Base-by-base conservation (phyloP, 2,797 vertebrate genomes). In the Coreius guichenoti region DNA sequence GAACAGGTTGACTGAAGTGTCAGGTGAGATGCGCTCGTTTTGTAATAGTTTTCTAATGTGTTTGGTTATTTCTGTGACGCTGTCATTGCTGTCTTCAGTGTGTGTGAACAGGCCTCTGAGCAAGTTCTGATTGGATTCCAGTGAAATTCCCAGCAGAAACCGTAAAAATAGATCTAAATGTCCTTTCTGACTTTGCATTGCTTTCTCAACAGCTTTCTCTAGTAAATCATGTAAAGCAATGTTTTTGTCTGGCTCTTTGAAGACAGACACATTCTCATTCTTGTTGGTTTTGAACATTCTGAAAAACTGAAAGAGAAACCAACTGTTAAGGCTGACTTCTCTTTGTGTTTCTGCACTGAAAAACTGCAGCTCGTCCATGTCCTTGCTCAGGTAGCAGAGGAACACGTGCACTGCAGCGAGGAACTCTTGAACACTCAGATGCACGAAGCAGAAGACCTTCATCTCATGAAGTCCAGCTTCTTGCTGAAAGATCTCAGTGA, bases 391-490 rank as follows among this genome's bases (percentile, higher is more conserved):
- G 56, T n/a, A 58, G 23, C 56, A 58, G 56, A n/a, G 9, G 3
- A 58, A 58, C 56, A 58, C 56, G 1, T 58, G 1, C 56, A 58
- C 56, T 12, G 56, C 56, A 58, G 56, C 56, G 9, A 58, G 0
- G 56, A 58, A 58, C 56, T 58, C 56, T 58, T 58, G 56, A n/a
- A 58, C 56, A n/a, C 9, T 58, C 9, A 58, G 23, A 58, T 58
- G 56, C 56, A 58, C 56, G 1, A 58, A 58, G 56, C 9, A 58
- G 56, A 58, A 58, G 23, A 58, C 56, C 56, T 58, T 58, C 56
- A n/a, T 12, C 69, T 86, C 80, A 47, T 82, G 88, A 84, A 86
- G 80, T 79, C 73, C 79, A 86, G 84, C 81, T 39, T 91, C 86
- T 90, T n/a, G 23, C 56, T 58, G 56, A 58, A 58, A 58, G 9